Evolutionary conservation across 2,888 invertebrate species (phyloP).

Genomic region (Caenorhabditis sinica): DNA sequence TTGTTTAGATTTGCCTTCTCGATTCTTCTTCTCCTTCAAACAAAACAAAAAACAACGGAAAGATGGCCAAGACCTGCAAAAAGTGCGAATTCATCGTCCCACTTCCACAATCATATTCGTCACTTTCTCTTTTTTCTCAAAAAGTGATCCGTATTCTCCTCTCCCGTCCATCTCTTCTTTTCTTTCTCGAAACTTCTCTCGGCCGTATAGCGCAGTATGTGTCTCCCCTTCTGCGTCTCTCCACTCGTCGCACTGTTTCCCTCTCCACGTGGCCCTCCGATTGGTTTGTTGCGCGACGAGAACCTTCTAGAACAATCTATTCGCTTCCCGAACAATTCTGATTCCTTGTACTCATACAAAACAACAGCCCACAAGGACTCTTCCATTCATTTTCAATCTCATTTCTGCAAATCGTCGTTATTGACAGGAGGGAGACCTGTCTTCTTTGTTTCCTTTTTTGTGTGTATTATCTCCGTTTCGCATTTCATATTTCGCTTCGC

Average conservation of each 20-base stretch:
- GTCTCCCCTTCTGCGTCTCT: slow-evolving; percentile 44
- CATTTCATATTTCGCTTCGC: slow-evolving; percentile 9
- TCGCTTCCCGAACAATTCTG: slow-evolving; percentile 33
- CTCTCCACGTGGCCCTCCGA: slow-evolving; percentile 52
- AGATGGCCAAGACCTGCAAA: background rate
- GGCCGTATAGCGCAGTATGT: slow-evolving; percentile 22
- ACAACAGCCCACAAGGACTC: background rate
- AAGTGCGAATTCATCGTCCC: background rate
- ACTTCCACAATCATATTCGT: slow-evolving; percentile 19
- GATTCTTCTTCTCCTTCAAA: background rate
- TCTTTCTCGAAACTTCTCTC: slow-evolving; percentile 35
- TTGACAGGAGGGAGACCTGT: slow-evolving; percentile 38
- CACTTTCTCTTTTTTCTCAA: slow-evolving; percentile 23
- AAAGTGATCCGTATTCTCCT: slow-evolving; percentile 18
- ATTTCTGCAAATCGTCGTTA: background rate
- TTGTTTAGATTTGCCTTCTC: slow-evolving; percentile 18
- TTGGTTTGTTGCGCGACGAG: slow-evolving; percentile 60
- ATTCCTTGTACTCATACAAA: slow-evolving; percentile 19
- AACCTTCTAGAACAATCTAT: slow-evolving; percentile 62
- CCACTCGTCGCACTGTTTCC: slow-evolving; percentile 2
- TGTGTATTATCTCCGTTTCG: slow-evolving; percentile 20
- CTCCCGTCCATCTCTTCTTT: background rate
- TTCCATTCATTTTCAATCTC: background rate
- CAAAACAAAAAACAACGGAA: slow-evolving; percentile 30
- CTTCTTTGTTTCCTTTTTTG: slow-evolving; percentile 2